Evolutionary conservation across 2,888 invertebrate genomes (phyloP).

Genomic region (Leptogaster cylindrica): DNA sequence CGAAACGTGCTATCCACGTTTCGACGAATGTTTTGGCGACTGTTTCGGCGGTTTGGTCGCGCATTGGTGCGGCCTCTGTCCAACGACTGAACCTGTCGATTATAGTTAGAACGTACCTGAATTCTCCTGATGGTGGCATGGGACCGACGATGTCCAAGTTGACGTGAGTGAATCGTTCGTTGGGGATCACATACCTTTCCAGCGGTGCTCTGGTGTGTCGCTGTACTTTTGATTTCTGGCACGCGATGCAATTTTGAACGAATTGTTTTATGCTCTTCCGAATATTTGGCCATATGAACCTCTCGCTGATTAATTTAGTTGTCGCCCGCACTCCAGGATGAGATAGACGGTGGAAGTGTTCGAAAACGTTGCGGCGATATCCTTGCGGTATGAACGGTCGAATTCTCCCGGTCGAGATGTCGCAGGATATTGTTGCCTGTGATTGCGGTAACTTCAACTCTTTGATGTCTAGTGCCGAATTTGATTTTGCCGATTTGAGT

Average conservation of each 20-base stretch:
- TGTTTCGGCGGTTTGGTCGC: conserved; percentile 33
- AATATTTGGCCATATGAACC: conserved; percentile 49
- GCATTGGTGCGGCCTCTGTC: conserved; percentile 24
- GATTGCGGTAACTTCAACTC: background rate
- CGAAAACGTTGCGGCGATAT: conserved; percentile 1
- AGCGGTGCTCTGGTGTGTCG: background rate
- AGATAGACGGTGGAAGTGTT: conserved; percentile 43
- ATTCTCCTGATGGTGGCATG: conserved; percentile 28
- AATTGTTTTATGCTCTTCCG: conserved; percentile 43
- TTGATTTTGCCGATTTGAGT: background rate
- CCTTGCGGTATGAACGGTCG: conserved; percentile 15
- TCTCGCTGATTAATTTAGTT: conserved; percentile 37
- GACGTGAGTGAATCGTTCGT: conserved; percentile 20
- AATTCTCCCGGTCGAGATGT: background rate
- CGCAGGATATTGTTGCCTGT: conserved; percentile 4
- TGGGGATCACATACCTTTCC: too few species aligned
- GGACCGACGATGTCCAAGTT: conserved; percentile 18
- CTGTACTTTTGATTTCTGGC: conserved; percentile 32
- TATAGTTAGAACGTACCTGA: conserved; percentile 14
- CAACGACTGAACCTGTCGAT: conserved; percentile 22
- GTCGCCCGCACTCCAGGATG: conserved; percentile 48
- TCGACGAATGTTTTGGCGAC: conserved; percentile 41
- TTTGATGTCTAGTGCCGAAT: background rate
- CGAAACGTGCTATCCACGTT: conserved; percentile 31
- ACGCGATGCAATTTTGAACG: conserved; percentile 17